These are phyloP conservation scores for Agrochola lychnidis DNA, from an alignment of 2,888 invertebrate species.

Conservation along the genomic window DNA sequence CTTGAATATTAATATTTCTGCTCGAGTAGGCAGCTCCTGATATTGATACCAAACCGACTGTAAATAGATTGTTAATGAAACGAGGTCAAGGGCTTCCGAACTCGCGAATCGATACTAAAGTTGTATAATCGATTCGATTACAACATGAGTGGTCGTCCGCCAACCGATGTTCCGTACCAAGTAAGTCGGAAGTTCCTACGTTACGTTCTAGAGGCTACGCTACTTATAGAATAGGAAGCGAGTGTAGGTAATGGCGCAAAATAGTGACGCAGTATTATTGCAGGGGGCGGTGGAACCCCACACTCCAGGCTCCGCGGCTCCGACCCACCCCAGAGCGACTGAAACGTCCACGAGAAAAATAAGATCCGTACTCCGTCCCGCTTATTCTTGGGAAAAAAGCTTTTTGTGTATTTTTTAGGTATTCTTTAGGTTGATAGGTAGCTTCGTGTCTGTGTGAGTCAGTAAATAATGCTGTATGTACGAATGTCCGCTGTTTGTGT, in stretches of 20 bases:
- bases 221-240: conserved; percentile 91
- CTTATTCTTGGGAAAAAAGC: conserved; percentile 89
- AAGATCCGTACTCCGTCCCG: conserved; percentile 90
- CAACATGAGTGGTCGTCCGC: conserved; percentile 50
- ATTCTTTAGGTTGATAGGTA: conserved; percentile 76
- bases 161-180: conserved; percentile 17
- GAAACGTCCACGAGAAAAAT: conserved; percentile 91
- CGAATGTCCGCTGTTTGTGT: conserved; percentile 75
- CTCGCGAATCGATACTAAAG: conserved; percentile 63
- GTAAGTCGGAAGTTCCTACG: conserved; percentile 57
- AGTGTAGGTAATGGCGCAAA: conserved; percentile 91
- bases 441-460: conserved; percentile 79
- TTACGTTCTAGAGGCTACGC: conserved; percentile 83
- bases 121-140: conserved; percentile 62
- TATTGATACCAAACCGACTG: conserved; percentile 49
- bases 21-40: conserved; percentile 38
- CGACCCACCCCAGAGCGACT: conserved; percentile 84
- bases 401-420: conserved; percentile 88
- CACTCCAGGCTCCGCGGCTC: conserved; percentile 74
- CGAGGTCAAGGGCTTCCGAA: conserved; percentile 65
- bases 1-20: conserved; percentile 41
- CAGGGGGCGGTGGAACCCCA: conserved; percentile 84
- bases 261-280: conserved; percentile 92
- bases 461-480: conserved; percentile 81
- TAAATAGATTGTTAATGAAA: conserved; percentile 63